Evolutionary conservation across 2,888 invertebrate species (phyloP), one percentile per base, ranked within the genome.

Genomic region (Panzeria rudis): DNA sequence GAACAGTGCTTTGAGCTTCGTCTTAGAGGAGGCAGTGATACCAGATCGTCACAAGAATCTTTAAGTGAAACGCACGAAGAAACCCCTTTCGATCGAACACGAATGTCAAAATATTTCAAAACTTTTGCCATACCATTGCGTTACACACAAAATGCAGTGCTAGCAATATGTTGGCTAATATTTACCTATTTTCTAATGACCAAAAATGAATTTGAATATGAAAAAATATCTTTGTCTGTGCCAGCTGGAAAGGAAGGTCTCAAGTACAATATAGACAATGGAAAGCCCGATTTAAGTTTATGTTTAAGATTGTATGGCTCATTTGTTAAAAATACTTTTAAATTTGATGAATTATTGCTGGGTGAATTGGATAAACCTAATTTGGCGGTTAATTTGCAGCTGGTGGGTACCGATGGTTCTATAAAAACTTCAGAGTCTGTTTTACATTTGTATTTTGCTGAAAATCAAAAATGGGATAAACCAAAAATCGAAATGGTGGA

Each of bases 101-200:
- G 38, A 17, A 25, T 38, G 11, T 32, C 69, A 23, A 50, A 23
- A 11, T 6, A n/a, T 11, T 25, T 7, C 5, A 81, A 54, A 17
- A 1, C 3, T 1, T 11, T 79, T 2, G 17, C 61, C 0, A 76
- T 78, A 73, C 41, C 59, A 7, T 2, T 82, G 17, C 15, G 29
- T 2, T 78, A 78, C 25, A 17, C 38, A 0, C 69, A 81, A 54
- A 47, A 73, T 3, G 1, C 35, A 8, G 13, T 83, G 2, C 64
- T 87, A 15, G 13, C 35, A 0, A 29, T 78, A 11, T 79, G 83
- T 13, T 87, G 87, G 87, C 52, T 83, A 0, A 66, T 50, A 0
- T 86, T 86, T 29, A 86, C 87, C 5, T 69, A 56, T 6, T 69
- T 81, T n/a, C 62, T 87, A 1, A 77, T 87, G 69, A 20, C 68